Conservation (phyloP, 1,140 invertebrate genomes). For the Orius laevigatus region DNA sequence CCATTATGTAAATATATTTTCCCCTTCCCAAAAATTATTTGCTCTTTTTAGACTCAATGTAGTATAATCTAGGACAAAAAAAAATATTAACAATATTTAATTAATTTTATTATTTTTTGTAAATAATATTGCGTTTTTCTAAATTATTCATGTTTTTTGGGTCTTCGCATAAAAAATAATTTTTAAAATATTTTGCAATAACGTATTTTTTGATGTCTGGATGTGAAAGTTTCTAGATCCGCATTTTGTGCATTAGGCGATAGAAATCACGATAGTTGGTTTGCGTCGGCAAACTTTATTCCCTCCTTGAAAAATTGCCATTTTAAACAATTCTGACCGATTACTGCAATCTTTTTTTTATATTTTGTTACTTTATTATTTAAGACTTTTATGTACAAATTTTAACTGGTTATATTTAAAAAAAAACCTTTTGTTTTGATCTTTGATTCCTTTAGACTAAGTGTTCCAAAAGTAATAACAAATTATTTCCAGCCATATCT, state of each 20-base stretch:
- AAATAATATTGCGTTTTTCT: slow-evolving; percentile 6
- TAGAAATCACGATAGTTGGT: not conserved
- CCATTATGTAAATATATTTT: not conserved
- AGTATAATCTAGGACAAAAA: slow-evolving; percentile 2
- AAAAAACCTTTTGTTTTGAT: slow-evolving; percentile 6
- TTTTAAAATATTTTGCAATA: slow-evolving; percentile 11
- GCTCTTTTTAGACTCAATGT: not conserved
- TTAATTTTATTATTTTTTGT: slow-evolving; percentile 3
- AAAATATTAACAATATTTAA: slow-evolving; percentile 1
- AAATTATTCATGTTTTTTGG: slow-evolving; percentile 6
- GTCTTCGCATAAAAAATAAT: slow-evolving; percentile 4
- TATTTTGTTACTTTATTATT: slow-evolving; percentile 1
- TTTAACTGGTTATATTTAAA: slow-evolving; percentile 1
- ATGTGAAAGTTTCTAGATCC: slow-evolving; percentile 6
- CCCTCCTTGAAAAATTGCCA: slow-evolving; percentile 5
- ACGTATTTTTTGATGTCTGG: slow-evolving; percentile 8
- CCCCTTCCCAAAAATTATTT: slow-evolving; percentile 1
- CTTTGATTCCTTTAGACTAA: slow-evolving; percentile 6
- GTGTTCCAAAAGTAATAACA: too few relatives aligned
- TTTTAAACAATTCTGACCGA: too few relatives aligned
- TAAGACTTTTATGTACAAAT: slow-evolving; percentile 9
- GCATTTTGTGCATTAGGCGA: too few relatives aligned
- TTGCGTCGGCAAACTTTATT: slow-evolving; percentile 5
- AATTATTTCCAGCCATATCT: slow-evolving; percentile 1
- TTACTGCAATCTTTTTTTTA: slow-evolving; percentile 3